Base-by-base conservation (phyloP, 2,113 vertebrate species). In the Cyanoliseus patagonus region DNA sequence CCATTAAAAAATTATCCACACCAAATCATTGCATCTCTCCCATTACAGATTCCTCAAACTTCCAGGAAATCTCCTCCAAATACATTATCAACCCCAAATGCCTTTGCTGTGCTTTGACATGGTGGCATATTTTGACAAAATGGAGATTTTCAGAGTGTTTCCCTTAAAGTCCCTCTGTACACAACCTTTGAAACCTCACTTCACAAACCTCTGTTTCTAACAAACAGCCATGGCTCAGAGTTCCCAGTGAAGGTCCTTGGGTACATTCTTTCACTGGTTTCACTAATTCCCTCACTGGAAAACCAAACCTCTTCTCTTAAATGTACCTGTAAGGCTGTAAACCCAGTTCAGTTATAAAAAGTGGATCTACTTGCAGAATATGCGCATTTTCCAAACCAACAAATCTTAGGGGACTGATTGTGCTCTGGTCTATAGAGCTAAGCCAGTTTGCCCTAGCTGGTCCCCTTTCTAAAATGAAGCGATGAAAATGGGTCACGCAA, bases 401-500 rank as follows among this genome's bases (percentile, higher is more conserved):
- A 82, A 72, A 37, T 68, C 66, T 91, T 68, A 85, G 52, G 62
- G 61, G 42, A 27, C 62, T 42, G 77, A 52, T 9, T 91, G 55
- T 52, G 16, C 62, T 91, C 64, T 31, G 46, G 14, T 78, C 74
- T 72, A 11, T 55, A 81, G 74, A 92, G 30, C 69, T 57, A 61
- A 94, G 73, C 53, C 83, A 92, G 61, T 72, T 79, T 84, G 46
- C 55, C 85, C 67, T 72, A 78, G 37, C 6, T 59, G 79, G 68
- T 53, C 49, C 37, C 39, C 11, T 47, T 63, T 88, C 63, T 78
- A 70, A 72, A 96, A 90, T 57, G 61, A 93, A 78, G 83, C 78
- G 83, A 83, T 90, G 93, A 95, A 88, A 95, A 72, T 66, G 24
- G 72, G 88, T 95, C 83, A 84, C 73, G 64, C 33, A 81, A 83